Base-by-base conservation (phyloP, 2,113 vertebrate genomes). In the Rhinichthys klamathensis region DNA sequence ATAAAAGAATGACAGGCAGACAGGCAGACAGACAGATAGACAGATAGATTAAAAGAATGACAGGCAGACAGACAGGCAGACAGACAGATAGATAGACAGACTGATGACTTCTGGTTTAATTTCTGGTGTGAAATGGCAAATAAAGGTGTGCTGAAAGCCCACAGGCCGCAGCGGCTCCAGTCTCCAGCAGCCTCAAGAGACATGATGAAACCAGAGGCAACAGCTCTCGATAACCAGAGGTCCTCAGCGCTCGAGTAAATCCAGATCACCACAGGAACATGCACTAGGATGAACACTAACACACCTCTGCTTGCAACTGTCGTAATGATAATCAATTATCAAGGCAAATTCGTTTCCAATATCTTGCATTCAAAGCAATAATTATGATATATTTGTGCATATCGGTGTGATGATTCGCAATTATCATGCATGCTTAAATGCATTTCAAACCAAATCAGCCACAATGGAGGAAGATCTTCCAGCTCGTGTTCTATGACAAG, bases 191-290 rank as follows among this genome's bases (percentile, higher is more conserved):
- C 67, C 67, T 46, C 32, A 2, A 21, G 49, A 76, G 82, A 84
- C 27, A 88, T 88, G 87, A 86, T 88, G 81, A 88, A 88, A 88
- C 80, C 61, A 86, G 60, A 80, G 41, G 84, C 60, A 88, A 88
- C 49, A 3, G 56, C 63, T 85, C 13, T 27, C 35, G 27, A 61
- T 18, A n/a, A 30, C 41, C 25, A 49, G 12, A 46, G 38, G 30
- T 67, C 30, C 38, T 21, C 76, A 69, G 67, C 18, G 4, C 35
- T 4, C 21, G 0, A 69, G 67, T 38, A 21, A 5, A 70, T 12
- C 32, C 67, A 70, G 67, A 38, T 30, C 56, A 49, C 5, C 15
- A 21, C 21, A 41, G 46, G 27, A n/a, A 74, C 27, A 3, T 10
- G 1, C n/a, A 30, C 25, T 51, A 9, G n/a, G 25, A 75, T 1